Conservation (phyloP, 2,797 vertebrate genomes). For the Hippoglossus hippoglossus region DNA sequence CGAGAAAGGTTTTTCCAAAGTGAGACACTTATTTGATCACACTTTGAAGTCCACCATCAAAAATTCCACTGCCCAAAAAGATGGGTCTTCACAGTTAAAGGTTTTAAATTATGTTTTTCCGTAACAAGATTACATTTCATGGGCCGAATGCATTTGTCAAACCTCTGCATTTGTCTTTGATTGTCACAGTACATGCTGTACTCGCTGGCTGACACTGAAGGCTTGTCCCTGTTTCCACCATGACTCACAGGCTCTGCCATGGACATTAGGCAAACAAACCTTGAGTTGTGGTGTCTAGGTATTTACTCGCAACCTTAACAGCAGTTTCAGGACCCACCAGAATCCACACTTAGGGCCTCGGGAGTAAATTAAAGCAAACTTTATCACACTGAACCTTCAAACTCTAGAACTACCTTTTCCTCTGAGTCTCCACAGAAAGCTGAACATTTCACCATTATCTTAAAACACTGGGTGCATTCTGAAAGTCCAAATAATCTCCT, state of each 20-base stretch:
- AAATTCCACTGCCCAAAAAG: background rate
- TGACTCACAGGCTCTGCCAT: conserved; percentile 46
- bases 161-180: conserved; percentile 10
- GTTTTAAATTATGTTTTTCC: background rate
- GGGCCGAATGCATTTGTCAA: conserved; percentile 5
- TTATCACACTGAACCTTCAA: background rate
- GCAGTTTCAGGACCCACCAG: conserved; percentile 14
- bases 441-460: background rate
- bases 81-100: conserved; percentile 1
- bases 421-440: background rate
- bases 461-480: background rate
- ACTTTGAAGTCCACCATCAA: background rate
- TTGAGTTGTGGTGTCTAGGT: conserved; percentile 17
- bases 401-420: background rate
- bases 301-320: conserved; percentile 10
- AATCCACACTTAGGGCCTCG: background rate
- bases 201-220: conserved; percentile 17
- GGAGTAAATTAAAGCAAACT: background rate
- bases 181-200: background rate
- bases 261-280: conserved; percentile 38
- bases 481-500: too few relatives aligned
- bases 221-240: conserved; percentile 34
- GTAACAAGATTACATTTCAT: background rate
- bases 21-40: background rate
- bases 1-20: background rate